Percentiles rank a stretch among this genome's conserved stretches.
phyloP scores from a whole-genome alignment of 2,113 vertebrate species.

The Brachirus orientalis region DNA sequence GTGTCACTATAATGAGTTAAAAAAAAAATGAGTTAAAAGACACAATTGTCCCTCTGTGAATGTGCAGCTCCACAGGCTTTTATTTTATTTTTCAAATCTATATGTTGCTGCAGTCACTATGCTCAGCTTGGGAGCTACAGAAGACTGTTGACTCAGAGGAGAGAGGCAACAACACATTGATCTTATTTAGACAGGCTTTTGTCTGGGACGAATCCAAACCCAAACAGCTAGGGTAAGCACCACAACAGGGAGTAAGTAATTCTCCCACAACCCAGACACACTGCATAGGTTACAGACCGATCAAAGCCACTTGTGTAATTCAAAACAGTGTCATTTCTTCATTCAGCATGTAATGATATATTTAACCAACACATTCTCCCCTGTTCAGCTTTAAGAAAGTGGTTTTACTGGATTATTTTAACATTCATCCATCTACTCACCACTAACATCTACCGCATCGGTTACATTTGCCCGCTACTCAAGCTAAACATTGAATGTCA shows the following conservation, averaged over 20 bases:
- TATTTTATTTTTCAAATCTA: conserved; percentile 12
- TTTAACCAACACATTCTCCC: conserved; percentile 21
- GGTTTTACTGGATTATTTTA: conserved; percentile 7
- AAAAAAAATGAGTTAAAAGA: too few relatives aligned
- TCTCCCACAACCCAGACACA: conserved; percentile 58
- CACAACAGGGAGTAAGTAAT: conserved; percentile 68
- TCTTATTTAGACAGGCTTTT: conserved; percentile 70
- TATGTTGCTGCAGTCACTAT: conserved; percentile 28
- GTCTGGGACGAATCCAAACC: conserved; percentile 71
- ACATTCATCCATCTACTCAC: neutral
- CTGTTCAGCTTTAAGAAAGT: conserved; percentile 5
- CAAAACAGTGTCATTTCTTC: conserved; percentile 43
- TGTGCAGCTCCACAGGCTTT: conserved; percentile 14
- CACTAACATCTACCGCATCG: too few relatives aligned
- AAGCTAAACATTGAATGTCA: neutral
- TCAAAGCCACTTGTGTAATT: conserved; percentile 45
- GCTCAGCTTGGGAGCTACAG: conserved; percentile 29
- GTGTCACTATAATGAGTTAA: conserved; percentile 9
- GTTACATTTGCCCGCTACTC: neutral
- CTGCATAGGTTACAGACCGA: conserved; percentile 61
- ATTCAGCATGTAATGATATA: conserved; percentile 49
- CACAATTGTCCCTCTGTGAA: neutral
- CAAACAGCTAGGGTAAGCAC: conserved; percentile 64
- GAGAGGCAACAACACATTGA: conserved; percentile 64
- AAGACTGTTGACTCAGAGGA: conserved; percentile 51